Percentiles rank a stretch among this genome's conserved stretches.
Conservation (phyloP, 1,140 invertebrate species). For the Dolichoris vasculosae region DNA sequence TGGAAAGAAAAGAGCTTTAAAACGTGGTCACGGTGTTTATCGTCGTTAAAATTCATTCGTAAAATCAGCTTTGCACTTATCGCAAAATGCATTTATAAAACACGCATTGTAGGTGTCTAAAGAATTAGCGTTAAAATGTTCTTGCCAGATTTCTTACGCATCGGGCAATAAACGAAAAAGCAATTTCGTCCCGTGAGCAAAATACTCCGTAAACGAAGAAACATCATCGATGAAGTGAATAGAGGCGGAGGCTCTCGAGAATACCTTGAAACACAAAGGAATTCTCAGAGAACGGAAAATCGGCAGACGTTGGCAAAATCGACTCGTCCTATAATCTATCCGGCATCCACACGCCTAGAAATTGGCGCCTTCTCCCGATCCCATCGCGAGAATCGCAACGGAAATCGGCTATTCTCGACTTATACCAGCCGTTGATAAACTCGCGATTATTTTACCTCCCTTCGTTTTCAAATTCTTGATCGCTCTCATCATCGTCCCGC, state of each 20-base stretch:
- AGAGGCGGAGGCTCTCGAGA: background rate
- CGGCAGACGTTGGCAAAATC: background rate
- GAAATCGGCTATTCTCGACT: background rate
- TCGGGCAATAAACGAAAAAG: background rate
- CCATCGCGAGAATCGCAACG: background rate
- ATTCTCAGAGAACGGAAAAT: constrained; percentile 22
- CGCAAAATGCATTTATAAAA: background rate
- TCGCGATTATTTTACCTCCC: constrained; percentile 26
- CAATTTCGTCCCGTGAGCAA: constrained; percentile 9
- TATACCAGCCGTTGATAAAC: constrained; percentile 18
- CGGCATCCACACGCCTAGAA: background rate
- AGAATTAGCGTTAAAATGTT: background rate
- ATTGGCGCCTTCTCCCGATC: constrained; percentile 9
- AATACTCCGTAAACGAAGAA: background rate
- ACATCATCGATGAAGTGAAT: background rate
- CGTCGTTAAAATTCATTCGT: background rate
- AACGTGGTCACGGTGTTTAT: background rate
- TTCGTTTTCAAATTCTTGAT: background rate
- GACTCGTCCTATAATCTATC: constrained; percentile 3
- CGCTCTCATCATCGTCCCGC: constrained; percentile 4
- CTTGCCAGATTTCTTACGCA: background rate
- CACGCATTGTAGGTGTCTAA: background rate
- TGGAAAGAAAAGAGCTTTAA: too few relatives aligned
- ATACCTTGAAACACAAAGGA: constrained; percentile 12
- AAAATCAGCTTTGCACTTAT: background rate